phyloP scores from a whole-genome alignment of 2,888 invertebrate species.

The Drosophila algonquin region DNA sequence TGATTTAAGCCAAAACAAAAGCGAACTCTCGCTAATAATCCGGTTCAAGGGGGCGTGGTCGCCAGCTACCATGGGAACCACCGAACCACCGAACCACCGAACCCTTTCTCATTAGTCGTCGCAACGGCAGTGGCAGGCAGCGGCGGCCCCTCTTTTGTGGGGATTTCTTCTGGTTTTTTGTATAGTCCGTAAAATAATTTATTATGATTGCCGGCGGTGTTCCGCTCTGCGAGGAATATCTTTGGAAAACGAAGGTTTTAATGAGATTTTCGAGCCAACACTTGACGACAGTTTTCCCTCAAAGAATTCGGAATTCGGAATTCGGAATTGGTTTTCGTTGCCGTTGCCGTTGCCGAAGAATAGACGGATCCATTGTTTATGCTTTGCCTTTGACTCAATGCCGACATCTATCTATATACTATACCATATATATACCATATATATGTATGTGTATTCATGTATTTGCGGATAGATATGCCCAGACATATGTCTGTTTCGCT shows the following conservation, averaged over 20 bases:
- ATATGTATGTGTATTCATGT: background rate
- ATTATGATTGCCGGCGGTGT: conserved; percentile 28
- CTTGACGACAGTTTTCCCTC: conserved; percentile 58
- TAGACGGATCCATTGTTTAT: conserved; percentile 31
- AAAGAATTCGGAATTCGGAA: conserved; percentile 50
- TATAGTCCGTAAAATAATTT: conserved; percentile 23
- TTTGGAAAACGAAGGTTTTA: conserved; percentile 53
- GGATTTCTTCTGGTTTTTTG: conserved; percentile 14
- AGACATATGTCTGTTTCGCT: conserved; percentile 8
- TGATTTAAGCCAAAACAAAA: conserved; percentile 45
- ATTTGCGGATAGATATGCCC: conserved; percentile 18
- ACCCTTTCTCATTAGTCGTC: conserved; percentile 34
- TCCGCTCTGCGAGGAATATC: conserved; percentile 2
- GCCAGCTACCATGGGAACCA: conserved; percentile 24
- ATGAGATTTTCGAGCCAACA: conserved; percentile 58
- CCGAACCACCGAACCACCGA: conserved; percentile 23
- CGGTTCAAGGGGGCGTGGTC: conserved; percentile 37
- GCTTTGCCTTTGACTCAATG: conserved; percentile 29
- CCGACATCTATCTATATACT: conserved; percentile 27
- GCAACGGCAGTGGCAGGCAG: background rate
- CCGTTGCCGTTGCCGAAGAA: conserved; percentile 27
- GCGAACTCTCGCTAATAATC: conserved; percentile 34
- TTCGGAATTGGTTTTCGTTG: conserved; percentile 38
- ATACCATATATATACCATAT: background rate
- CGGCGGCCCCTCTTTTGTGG: conserved; percentile 28